Evolutionary conservation across 1,140 invertebrate genomes (phyloP).

Genomic region (Lordiphosa stackelbergi): DNA sequence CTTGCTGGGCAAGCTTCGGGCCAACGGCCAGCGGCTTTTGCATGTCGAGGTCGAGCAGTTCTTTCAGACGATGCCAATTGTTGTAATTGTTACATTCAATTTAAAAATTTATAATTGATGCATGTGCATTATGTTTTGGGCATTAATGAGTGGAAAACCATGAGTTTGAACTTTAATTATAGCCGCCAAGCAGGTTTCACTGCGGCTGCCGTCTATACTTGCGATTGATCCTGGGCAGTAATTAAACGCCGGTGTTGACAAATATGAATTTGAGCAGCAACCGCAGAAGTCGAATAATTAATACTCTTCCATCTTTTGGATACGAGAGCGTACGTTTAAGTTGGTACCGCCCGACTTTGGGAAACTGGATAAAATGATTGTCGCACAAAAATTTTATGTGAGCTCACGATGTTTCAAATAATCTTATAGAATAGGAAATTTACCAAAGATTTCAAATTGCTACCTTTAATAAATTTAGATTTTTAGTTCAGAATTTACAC

Average conservation of each 20-base stretch:
- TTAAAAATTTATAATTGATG: constrained; percentile 62
- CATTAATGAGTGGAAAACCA: constrained; percentile 37
- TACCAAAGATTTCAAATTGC: too few species aligned
- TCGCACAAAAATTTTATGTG: too few species aligned
- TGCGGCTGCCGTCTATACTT: not conserved
- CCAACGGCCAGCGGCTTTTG: constrained; percentile 53
- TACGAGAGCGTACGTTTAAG: too few species aligned
- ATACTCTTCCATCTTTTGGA: too few species aligned
- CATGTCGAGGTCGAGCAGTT: constrained; percentile 69
- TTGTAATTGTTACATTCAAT: constrained; percentile 62
- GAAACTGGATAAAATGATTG: too few species aligned
- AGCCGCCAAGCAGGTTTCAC: constrained; percentile 38
- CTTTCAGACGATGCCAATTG: constrained; percentile 35
- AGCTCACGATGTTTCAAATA: too few species aligned
- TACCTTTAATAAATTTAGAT: too few species aligned
- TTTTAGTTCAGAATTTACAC: too few species aligned
- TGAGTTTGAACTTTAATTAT: constrained; percentile 71
- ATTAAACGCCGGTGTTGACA: constrained; percentile 2
- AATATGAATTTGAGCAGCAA: too few species aligned
- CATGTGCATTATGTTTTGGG: constrained; percentile 41
- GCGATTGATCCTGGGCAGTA: constrained; percentile 21
- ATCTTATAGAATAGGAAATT: too few species aligned
- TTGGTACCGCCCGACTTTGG: too few species aligned
- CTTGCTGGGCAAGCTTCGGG: constrained; percentile 19
- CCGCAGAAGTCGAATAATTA: too few species aligned